These are phyloP conservation scores for Buteo buteo DNA, from an alignment of 2,113 vertebrate species.

Conservation along the genomic window DNA sequence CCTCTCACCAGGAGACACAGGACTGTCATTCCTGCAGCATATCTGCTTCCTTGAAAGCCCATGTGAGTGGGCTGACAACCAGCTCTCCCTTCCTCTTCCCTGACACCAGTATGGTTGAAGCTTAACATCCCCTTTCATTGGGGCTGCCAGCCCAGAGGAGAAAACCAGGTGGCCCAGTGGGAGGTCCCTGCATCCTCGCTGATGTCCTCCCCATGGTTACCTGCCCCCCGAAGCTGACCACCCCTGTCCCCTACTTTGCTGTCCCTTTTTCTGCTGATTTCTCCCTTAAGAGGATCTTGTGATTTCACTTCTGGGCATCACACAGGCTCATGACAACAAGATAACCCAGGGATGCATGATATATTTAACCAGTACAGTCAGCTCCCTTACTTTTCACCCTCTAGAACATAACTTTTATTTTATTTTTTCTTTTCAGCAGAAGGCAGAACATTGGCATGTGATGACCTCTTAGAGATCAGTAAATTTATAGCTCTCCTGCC, in stretches of 20 bases:
- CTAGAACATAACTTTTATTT: background rate
- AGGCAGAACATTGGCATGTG: background rate
- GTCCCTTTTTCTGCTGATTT: background rate
- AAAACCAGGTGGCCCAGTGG: background rate
- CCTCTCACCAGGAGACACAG: background rate
- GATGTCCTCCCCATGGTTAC: background rate
- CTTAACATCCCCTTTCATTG: background rate
- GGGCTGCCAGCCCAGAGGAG: background rate
- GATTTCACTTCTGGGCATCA: background rate
- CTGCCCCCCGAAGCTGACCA: background rate
- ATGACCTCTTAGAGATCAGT: background rate
- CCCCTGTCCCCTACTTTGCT: background rate
- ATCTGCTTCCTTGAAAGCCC: background rate
- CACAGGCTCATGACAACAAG: background rate
- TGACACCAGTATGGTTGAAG: background rate
- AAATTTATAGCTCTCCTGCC: background rate
- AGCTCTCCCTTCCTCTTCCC: background rate
- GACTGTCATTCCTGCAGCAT: background rate
- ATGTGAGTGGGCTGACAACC: background rate
- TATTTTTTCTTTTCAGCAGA: background rate
- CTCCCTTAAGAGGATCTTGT: background rate
- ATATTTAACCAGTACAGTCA: background rate
- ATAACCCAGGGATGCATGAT: background rate
- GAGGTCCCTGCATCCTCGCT: background rate
- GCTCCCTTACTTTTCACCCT: background rate